Percentiles rank a stretch among this genome's conserved stretches.
Evolutionary conservation across 2,113 vertebrate species (phyloP).

Genomic region (Gorsachius goisagi): DNA sequence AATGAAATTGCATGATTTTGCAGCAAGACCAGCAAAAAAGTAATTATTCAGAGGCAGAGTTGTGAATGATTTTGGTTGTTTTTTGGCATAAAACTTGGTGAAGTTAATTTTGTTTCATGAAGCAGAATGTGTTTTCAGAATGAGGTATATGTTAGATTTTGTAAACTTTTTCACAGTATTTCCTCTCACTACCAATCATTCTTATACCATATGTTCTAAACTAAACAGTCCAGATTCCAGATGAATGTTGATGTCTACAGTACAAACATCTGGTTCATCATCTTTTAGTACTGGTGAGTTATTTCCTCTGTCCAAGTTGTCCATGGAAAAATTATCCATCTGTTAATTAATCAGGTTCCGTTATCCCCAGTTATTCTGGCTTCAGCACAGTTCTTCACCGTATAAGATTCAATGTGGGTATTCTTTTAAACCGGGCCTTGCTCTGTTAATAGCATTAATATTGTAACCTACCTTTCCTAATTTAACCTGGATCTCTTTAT

Average conservation of each 20-base stretch:
- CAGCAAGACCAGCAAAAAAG: not conserved
- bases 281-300: not conserved
- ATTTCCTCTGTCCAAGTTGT: not conserved
- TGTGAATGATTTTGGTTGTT: not conserved
- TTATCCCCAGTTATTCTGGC: not conserved
- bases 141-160: not conserved
- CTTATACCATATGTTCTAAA: not conserved
- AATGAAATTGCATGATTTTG: not conserved
- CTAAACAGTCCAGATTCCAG: not conserved
- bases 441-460: not conserved
- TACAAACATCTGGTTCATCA: not conserved
- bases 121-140: not conserved
- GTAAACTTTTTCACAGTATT: not conserved
- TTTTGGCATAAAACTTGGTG: not conserved
- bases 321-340: not conserved
- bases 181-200: not conserved
- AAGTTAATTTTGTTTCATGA: not conserved
- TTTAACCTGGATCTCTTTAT: not conserved
- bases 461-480: not conserved
- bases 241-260: not conserved
- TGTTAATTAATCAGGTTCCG: not conserved
- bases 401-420: not conserved
- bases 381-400: not conserved
- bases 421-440: not conserved
- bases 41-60: not conserved